A percentile compares a stretch with the other conserved stretches of the same genome.
phyloP scores from a whole-genome alignment of 2,888 invertebrate species.

The Thera britannica region DNA sequence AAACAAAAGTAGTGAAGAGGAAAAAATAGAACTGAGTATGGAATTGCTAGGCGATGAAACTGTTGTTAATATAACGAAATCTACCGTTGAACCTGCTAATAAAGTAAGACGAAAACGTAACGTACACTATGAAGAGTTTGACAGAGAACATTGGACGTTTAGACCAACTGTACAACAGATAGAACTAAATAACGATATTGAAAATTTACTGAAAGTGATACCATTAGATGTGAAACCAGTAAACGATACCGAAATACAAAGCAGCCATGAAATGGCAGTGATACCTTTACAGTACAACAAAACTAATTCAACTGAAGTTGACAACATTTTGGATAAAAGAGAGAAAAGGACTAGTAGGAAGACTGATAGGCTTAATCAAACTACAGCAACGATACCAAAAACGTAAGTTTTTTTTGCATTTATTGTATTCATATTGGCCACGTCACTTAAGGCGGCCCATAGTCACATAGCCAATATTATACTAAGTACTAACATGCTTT shows the following conservation, averaged over 20 bases:
- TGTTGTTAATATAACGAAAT: conserved; percentile 51
- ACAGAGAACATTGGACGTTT: conserved; percentile 59
- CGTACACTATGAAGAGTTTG: conserved; percentile 58
- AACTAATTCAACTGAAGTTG: conserved; percentile 74
- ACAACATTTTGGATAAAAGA: conserved; percentile 70
- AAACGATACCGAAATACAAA: conserved; percentile 45
- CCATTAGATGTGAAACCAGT: conserved; percentile 54
- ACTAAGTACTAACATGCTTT: not conserved
- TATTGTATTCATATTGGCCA: not conserved
- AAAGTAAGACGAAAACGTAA: conserved; percentile 65
- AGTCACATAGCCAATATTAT: no score
- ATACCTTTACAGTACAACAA: conserved; percentile 69
- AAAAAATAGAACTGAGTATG: conserved; percentile 56
- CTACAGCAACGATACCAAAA: conserved; percentile 79
- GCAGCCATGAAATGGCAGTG: conserved; percentile 63
- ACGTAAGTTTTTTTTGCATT: conserved; percentile 62
- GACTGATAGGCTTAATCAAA: conserved; percentile 79
- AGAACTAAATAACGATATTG: conserved; percentile 57
- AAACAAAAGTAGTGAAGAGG: conserved; percentile 58
- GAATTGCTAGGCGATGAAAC: conserved; percentile 62
- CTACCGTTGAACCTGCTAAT: conserved; percentile 43
- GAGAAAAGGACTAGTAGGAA: conserved; percentile 81
- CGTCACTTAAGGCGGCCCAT: not conserved
- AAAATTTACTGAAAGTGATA: conserved; percentile 68
- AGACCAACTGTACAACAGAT: conserved; percentile 49